Conservation (phyloP, 2,888 invertebrate genomes). For the Drosophila kokeensis region DNA sequence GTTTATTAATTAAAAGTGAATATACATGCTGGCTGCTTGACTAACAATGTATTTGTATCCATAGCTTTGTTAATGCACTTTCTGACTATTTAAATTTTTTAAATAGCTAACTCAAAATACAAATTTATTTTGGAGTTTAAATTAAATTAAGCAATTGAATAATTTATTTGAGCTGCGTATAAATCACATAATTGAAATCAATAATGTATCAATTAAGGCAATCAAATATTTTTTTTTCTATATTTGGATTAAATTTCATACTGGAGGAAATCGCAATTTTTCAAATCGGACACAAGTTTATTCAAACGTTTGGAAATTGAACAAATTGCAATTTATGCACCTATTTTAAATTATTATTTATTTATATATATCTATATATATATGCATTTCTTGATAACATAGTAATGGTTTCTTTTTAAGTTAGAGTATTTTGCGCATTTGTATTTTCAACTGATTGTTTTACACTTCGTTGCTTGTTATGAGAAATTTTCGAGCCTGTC, state of each 20-base stretch:
- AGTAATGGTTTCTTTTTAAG: neutral
- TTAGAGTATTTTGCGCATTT: conserved; percentile 28
- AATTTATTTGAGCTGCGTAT: neutral
- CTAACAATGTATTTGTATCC: neutral
- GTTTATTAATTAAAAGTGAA: neutral
- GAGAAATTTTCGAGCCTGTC: conserved; percentile 36
- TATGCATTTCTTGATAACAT: neutral
- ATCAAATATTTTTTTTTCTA: neutral
- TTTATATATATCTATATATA: neutral
- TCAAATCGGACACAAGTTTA: neutral
- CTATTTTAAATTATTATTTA: neutral
- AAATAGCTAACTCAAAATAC: neutral
- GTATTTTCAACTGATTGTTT: conserved; percentile 4
- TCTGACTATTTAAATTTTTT: neutral
- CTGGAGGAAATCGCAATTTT: neutral
- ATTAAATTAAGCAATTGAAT: too few species aligned
- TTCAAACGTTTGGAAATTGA: neutral
- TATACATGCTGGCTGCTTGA: neutral
- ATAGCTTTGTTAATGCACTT: neutral
- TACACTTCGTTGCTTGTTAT: conserved; percentile 20
- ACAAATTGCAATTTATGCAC: neutral
- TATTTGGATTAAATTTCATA: neutral
- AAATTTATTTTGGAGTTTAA: neutral
- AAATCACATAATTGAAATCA: neutral
- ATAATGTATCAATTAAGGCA: neutral